phyloP scores from a whole-genome alignment of 2,113 vertebrate genomes.

The Serilophus lunatus region DNA sequence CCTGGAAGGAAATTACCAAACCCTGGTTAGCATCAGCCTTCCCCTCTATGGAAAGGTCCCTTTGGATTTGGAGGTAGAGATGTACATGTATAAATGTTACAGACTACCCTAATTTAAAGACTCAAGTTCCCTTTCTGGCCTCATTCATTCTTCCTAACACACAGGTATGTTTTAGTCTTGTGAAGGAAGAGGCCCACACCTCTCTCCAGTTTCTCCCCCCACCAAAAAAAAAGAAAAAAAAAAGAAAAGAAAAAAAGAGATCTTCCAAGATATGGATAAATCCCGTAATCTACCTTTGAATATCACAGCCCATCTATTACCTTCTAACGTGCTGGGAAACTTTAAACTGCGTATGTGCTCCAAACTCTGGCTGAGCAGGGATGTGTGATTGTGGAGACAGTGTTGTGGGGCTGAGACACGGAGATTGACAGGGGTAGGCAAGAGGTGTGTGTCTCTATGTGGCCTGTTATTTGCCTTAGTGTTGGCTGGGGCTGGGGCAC shows the following conservation, averaged over 20 bases:
- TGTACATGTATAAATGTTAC: neutral
- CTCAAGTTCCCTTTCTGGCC: neutral
- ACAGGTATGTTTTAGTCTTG: neutral
- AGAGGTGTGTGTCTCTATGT: fast-evolving
- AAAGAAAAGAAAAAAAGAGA: neutral
- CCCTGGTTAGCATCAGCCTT: neutral
- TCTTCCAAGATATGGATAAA: neutral
- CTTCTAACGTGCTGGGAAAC: neutral
- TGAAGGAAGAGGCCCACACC: neutral
- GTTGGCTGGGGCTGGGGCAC: neutral
- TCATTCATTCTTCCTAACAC: neutral
- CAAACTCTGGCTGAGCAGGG: neutral
- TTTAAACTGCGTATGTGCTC: neutral
- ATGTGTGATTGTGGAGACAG: neutral
- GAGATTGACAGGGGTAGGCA: fast-evolving
- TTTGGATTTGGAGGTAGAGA: neutral
- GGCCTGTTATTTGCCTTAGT: neutral
- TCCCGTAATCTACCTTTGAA: neutral
- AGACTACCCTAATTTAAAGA: conserved; percentile 20
- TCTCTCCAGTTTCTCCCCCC: neutral
- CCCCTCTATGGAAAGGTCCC: conserved; percentile 13
- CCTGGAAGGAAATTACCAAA: conserved; percentile 29
- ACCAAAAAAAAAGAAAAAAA: neutral
- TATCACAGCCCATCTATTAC: neutral
- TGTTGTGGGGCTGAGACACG: fast-evolving